Base-by-base conservation (phyloP, 2,797 vertebrate genomes). In the Oceanodroma leucorhoa region DNA sequence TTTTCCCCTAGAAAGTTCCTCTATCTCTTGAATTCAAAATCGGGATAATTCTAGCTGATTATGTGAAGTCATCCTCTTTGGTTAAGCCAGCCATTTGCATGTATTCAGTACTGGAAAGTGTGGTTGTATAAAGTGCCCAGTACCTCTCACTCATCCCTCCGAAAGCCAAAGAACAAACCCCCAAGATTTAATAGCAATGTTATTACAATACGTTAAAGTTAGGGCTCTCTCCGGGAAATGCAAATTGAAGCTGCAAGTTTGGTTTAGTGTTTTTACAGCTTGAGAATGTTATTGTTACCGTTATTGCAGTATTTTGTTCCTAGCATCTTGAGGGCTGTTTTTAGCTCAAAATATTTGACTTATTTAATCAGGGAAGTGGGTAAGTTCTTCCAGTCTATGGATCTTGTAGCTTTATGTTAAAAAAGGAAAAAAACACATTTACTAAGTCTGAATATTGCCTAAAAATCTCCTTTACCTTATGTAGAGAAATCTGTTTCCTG, bases 301-400 rank as follows among this genome's bases (percentile, higher is more conserved):
- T 92, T 90, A 71, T 72, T 95, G 62, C 71, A 73, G 43, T 82
- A 14, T 85, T 89, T 93, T 87, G 45, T 89, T 83, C 71, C 45
- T 80, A 75, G 53, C 23, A 38, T 75, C 43, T 89, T 88, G 61
- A 58, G 57, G 36, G 19, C 64, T 91, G 24, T 14, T 80, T 83
- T 79, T 77, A 43, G 1, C 57, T 72, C 14, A 38, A 83, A 85
- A n/a, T 77, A 34, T n/a, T 77, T 90, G 45, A 77, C 27, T 67
- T 50, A 55, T 13, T 71, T 94, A 67, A 53, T 34, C 14, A 10
- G 20, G 38, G 11, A 90, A 72, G 34, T 50, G 30, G 5, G 12
- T 67, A 45, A 83, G 58, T 61, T 57, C 43, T 96, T 91, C 36
- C 14, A 57, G 32, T 57, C 26, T 73, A 6, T 48, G 36, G 26